phyloP scores from a whole-genome alignment of 2,797 vertebrate genomes.

The Lagorchestes hirsutus region DNA sequence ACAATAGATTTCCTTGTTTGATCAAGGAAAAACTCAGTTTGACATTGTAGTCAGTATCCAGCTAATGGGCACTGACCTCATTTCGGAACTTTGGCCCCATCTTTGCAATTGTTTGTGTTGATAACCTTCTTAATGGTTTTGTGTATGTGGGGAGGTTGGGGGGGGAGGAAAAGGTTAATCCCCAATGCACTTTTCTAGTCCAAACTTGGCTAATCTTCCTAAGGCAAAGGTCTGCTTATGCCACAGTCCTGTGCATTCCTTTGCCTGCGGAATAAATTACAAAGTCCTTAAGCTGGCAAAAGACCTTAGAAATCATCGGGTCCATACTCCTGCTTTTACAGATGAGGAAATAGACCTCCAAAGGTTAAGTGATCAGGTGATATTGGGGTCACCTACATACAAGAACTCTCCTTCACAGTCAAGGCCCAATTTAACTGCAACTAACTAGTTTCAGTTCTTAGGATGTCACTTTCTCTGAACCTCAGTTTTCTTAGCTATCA shows the following conservation, averaged over 20 bases:
- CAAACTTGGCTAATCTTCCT: neutral
- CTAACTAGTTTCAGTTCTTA: neutral
- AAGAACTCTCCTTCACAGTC: neutral
- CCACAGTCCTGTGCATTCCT: neutral
- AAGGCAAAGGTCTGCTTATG: neutral
- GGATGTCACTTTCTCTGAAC: neutral
- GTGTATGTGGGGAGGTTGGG: neutral
- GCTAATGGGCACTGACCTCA: neutral
- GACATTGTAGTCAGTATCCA: neutral
- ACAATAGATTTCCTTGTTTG: neutral
- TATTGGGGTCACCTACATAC: neutral
- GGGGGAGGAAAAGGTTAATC: neutral
- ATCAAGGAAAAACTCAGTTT: neutral
- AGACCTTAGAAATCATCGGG: neutral
- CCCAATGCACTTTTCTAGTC: neutral
- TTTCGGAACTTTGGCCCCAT: neutral
- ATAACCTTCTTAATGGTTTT: constrained; percentile 20
- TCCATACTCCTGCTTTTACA: neutral
- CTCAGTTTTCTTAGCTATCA: neutral
- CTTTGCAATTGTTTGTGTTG: neutral
- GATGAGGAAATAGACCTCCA: neutral
- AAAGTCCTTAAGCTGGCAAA: neutral
- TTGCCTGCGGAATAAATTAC: neutral
- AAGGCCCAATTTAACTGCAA: neutral
- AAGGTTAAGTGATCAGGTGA: neutral